A percentile compares a stretch with the other conserved stretches of the same genome.
phyloP scores from a whole-genome alignment of 2,113 vertebrate species.

The Passerina amoena region DNA sequence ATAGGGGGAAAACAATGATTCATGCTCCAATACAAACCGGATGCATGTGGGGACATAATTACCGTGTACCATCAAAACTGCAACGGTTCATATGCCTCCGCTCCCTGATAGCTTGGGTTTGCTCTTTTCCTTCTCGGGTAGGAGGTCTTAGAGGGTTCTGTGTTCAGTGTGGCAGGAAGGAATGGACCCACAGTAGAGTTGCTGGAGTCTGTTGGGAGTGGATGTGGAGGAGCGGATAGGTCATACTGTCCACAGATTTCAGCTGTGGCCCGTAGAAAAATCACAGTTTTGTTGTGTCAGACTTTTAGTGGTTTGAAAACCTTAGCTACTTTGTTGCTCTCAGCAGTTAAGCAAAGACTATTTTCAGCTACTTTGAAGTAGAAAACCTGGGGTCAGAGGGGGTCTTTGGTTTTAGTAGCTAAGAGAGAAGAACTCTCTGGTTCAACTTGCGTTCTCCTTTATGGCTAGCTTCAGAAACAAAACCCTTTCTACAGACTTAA shows the following conservation, averaged over 20 bases:
- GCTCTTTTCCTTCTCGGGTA: neutral
- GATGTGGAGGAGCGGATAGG: neutral
- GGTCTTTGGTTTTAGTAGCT: neutral
- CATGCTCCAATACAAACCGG: neutral
- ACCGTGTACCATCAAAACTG: neutral
- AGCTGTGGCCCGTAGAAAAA: neutral
- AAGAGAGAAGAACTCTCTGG: neutral
- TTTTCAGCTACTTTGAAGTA: neutral
- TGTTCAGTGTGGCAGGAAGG: neutral
- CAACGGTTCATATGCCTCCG: neutral
- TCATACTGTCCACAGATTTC: neutral
- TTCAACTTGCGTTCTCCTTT: neutral
- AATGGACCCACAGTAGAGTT: neutral
- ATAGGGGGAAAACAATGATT: neutral
- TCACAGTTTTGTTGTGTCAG: neutral
- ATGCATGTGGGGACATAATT: neutral
- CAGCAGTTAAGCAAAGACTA: neutral
- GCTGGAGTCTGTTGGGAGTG: neutral
- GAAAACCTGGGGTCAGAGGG: neutral
- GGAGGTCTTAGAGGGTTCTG: neutral
- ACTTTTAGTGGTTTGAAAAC: neutral
- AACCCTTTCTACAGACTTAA: neutral
- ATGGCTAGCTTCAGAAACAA: neutral
- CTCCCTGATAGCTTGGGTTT: neutral
- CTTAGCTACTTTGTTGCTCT: neutral